Evolutionary conservation across 2,797 vertebrate genomes (phyloP).

Genomic region (Aeoliscus strigatus): DNA sequence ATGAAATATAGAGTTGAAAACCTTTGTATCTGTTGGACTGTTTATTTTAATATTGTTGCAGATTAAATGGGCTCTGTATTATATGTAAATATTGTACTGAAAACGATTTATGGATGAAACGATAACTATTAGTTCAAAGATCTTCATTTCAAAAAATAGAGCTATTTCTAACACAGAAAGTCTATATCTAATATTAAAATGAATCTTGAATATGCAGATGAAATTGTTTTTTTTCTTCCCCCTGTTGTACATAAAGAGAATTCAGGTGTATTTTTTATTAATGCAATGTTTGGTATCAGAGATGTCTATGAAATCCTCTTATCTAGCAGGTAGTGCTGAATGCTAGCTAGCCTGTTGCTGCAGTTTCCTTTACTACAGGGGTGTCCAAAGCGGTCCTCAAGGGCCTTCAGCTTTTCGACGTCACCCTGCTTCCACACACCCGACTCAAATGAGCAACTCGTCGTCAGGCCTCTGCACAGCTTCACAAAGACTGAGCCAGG

Average conservation of each 20-base stretch:
- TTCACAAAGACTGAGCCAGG: too few relatives aligned
- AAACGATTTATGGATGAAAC: constrained; percentile 74
- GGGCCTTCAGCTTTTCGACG: too few relatives aligned
- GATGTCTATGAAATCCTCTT: constrained; percentile 61
- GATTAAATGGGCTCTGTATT: constrained; percentile 79
- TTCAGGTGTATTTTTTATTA: constrained; percentile 78
- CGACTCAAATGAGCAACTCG: too few relatives aligned
- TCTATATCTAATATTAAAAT: constrained; percentile 81
- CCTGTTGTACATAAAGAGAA: constrained; percentile 80
- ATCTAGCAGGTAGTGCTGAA: constrained; percentile 68
- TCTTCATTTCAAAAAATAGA: constrained; percentile 81
- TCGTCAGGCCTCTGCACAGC: too few relatives aligned
- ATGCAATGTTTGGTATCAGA: constrained; percentile 73
- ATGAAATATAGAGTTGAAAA: constrained; percentile 68
- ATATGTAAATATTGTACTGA: constrained; percentile 86
- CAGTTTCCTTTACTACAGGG: constrained; percentile 55
- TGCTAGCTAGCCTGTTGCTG: constrained; percentile 57
- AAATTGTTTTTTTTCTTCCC: constrained; percentile 72
- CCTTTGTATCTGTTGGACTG: constrained; percentile 86
- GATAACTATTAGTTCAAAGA: constrained; percentile 74
- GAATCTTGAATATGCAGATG: constrained; percentile 83
- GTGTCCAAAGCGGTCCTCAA: too few relatives aligned
- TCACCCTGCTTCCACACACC: too few relatives aligned
- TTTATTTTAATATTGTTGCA: constrained; percentile 91
- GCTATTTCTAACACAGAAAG: constrained; percentile 88